Base-by-base conservation (phyloP, 2,797 vertebrate genomes). In the Hemibagrus guttatus region DNA sequence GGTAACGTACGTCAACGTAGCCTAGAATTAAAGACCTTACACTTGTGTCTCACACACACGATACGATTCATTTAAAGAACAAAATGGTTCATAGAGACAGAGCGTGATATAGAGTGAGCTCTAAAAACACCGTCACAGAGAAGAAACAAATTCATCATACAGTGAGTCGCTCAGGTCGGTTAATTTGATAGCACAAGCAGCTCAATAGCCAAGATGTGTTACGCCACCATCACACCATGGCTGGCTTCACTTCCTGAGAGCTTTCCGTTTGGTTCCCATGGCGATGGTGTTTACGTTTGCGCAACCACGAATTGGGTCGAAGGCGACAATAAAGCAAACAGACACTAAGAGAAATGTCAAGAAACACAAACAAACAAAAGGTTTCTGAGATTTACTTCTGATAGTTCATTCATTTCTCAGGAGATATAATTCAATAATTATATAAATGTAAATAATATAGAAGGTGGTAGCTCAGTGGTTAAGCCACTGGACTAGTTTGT, bases 1-100 rank as follows among this genome's bases (percentile, higher is more conserved):
- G 94, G 96, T 96, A 87, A 89, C 35, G 82, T 87, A 14, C 12
- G 1, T 4, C 31, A 39, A 21, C 3, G 12, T 61, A 16, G 58
- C 21, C 17, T 13, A 28, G 14, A 56, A 54, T 72, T 46, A 46
- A 72, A 23, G 69, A 13, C 12, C 19, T 42, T 2, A 42, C 11
- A 42, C 4, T 12, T n/a, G n/a, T n/a, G n/a, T n/a, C n/a, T 46
- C 21, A 26, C 19, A 23, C 8, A 72, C 11, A 46, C 6, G 28
- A 72, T 23, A 46, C 14, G 28, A n/a, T 6, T 16, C 46, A 16
- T n/a, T 52, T n/a, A 17, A 69, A 39, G 9, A 16, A 8, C 7
- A 71, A 19, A 42, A 71, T 8, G 13, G 21, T 26, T 72, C 39
- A 21, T 26, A 39, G 66, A 8, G 31, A 31, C n/a, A 1, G 14